These are phyloP conservation scores for Notolepis coatsorum DNA, from an alignment of 2,797 vertebrate genomes.

Conservation along the genomic window DNA sequence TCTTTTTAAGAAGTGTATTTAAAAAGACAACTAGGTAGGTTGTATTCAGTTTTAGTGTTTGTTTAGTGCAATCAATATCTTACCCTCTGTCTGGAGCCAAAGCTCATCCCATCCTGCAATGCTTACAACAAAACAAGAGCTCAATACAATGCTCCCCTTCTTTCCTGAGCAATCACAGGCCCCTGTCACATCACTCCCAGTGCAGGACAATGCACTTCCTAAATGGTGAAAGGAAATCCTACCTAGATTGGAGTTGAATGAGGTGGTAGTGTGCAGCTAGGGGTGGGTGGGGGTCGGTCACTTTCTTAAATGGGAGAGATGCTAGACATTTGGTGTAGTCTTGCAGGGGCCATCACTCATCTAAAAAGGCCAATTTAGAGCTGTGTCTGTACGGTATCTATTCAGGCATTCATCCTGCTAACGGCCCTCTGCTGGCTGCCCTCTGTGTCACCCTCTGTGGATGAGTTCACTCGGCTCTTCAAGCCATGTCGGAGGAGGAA, in stretches of 20 bases:
- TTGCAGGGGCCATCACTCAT: constrained; percentile 69
- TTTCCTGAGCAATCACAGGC: constrained; percentile 67
- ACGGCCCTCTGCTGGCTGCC: constrained; percentile 62
- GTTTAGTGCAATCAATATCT: neutral
- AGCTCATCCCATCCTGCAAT: constrained; percentile 47
- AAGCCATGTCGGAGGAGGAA: constrained; percentile 43
- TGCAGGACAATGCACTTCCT: constrained; percentile 77
- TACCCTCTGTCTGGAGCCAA: constrained; percentile 50
- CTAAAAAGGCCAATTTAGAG: constrained; percentile 65
- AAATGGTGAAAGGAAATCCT: constrained; percentile 77
- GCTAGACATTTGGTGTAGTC: constrained; percentile 63
- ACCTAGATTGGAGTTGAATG: constrained; percentile 74
- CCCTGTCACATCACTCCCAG: constrained; percentile 74
- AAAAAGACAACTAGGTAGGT: too few species aligned
- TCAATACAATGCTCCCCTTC: constrained; percentile 73
- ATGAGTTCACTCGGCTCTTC: constrained; percentile 39
- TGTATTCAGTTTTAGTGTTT: neutral
- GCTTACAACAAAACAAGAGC: constrained; percentile 61
- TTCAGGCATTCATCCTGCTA: constrained; percentile 45
- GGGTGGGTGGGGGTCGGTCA: constrained; percentile 47
- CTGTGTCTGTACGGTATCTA: constrained; percentile 59
- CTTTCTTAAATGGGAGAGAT: constrained; percentile 70
- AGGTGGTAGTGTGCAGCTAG: constrained; percentile 49
- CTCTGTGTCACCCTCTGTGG: constrained; percentile 63
- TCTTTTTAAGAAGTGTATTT: neutral